These are phyloP conservation scores for Caenorhabditis drosophilae DNA, from an alignment of 2,888 invertebrate species.

Conservation along the genomic window DNA sequence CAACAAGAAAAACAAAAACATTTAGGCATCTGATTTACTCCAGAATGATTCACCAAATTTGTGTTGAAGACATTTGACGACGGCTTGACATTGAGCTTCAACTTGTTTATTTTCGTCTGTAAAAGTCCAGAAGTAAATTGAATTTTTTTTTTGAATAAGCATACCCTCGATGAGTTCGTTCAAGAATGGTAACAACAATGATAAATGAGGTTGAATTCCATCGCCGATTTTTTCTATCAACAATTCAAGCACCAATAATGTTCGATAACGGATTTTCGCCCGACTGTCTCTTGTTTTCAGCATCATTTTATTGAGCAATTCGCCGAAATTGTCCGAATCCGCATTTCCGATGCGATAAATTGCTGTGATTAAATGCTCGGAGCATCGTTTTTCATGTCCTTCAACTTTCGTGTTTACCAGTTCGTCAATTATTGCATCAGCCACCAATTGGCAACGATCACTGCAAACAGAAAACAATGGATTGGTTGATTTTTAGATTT, in stretches of 20 bases:
- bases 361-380: constrained; percentile 46
- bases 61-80: constrained; percentile 53
- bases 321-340: constrained; percentile 39
- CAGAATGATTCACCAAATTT: constrained; percentile 57
- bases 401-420: constrained; percentile 57
- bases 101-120: constrained; percentile 61
- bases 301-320: constrained; percentile 48
- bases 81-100: constrained; percentile 57
- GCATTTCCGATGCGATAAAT: constrained; percentile 49
- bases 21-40: constrained; percentile 19
- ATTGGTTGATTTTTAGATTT: background rate
- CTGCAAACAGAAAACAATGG: constrained; percentile 35
- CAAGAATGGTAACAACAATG: constrained; percentile 57
- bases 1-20: constrained; percentile 1
- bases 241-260: constrained; percentile 58
- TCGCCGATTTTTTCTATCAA: constrained; percentile 59
- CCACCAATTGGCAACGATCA: constrained; percentile 54
- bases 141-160: background rate
- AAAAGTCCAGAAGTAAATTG: constrained; percentile 4
- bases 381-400: constrained; percentile 62
- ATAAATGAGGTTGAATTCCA: constrained; percentile 57
- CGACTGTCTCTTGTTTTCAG: constrained; percentile 46
- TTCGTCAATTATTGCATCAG: constrained; percentile 53
- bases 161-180: constrained; percentile 59
- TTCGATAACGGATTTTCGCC: constrained; percentile 50